Base-by-base conservation (phyloP, 1,140 invertebrate genomes). In the Diabrotica virgifera region DNA sequence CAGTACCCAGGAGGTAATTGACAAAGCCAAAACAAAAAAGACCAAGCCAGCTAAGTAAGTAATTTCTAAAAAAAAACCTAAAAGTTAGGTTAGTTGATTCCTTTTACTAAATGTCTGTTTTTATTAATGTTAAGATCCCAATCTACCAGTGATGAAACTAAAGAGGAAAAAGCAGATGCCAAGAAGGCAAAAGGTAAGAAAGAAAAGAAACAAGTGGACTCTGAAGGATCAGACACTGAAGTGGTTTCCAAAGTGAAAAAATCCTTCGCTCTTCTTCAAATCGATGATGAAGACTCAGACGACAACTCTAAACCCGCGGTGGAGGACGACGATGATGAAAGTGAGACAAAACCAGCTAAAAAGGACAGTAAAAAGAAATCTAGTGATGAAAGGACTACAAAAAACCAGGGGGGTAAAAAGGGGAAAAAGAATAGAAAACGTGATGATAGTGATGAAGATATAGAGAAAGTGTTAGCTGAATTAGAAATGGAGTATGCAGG, bases 401-500 rank as follows among this genome's bases (percentile, higher is more conserved):
- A 87, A 72, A 77, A 67, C 38, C 79, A 82, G 65, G 81, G 82
- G 51, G 86, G 86, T 78, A 87, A 89, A 78, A 82, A 86, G 9
- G 90, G 90, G 74, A 90, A 90, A 72, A 71, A 80, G 14, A 89
- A 85, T 73, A 89, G 87, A 74, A 91, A 89, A 79, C 86, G 87
- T 38, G 87, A 90, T 72, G 88, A 92, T 59, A 92, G 91, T 76
- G 90, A 92, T 75, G 91, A 94, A 73, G 91, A 94, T 76, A 82
- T 94, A 65, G 92, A 95, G 74, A 90, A 91, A 79, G 88, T 92
- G 53, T 78, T 95, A 69, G 92, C 91, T 35, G 90, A 92, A 80
- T 80, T 92, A 66, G 86, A 89, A 83, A 82, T 90, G 76, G 90
- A 92, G 80, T 91, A 92, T 82, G 81, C 88, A 62, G 69, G 67